phyloP scores from a whole-genome alignment of 1,140 invertebrate species.

The Chrysoperla carnea region DNA sequence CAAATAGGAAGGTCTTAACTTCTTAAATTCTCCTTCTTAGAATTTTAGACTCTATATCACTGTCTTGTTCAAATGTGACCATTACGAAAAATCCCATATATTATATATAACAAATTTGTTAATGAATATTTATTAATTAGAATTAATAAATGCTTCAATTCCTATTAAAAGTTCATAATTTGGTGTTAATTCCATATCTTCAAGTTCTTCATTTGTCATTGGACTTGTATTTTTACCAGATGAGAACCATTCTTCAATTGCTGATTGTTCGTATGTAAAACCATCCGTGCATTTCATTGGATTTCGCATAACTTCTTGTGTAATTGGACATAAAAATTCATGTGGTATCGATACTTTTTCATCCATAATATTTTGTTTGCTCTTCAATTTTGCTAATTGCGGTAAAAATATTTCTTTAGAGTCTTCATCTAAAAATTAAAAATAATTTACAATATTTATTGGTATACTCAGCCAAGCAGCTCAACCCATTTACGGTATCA shows the following conservation, averaged over 20 bases:
- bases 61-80: too few species aligned
- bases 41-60: too few species aligned
- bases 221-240: constrained; percentile 54
- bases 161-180: constrained; percentile 19
- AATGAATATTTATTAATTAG: too few species aligned
- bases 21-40: too few species aligned
- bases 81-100: too few species aligned
- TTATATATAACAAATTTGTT: too few species aligned
- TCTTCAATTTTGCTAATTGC: constrained; percentile 24
- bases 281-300: constrained; percentile 64
- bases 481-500: too few species aligned
- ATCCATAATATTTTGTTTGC: constrained; percentile 11
- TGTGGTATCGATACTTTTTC: constrained; percentile 28
- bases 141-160: too few species aligned
- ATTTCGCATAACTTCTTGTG: constrained; percentile 60
- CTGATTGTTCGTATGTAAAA: constrained; percentile 55
- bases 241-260: constrained; percentile 57
- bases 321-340: constrained; percentile 68
- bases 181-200: constrained; percentile 33
- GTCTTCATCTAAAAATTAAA: constrained; percentile 13
- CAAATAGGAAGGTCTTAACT: too few species aligned
- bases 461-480: too few species aligned
- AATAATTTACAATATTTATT: constrained; percentile 3
- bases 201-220: constrained; percentile 50
- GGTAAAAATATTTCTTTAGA: constrained; percentile 12